Evolutionary conservation across 2,113 vertebrate genomes (phyloP), one percentile per base, ranked within the genome.

Genomic region (Sitta europaea): DNA sequence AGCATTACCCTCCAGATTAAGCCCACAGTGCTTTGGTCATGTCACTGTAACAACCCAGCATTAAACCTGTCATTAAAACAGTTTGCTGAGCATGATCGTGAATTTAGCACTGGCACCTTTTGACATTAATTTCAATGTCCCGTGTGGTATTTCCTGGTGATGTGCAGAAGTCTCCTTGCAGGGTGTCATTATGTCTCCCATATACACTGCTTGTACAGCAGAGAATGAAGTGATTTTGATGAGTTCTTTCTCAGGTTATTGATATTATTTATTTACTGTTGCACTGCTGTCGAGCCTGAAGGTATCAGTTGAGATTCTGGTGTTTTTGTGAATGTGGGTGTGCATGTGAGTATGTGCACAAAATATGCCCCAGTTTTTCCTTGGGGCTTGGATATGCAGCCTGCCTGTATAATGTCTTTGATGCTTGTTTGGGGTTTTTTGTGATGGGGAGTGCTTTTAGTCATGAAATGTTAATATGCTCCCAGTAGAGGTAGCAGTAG

Each of bases 41-140:
- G 94, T 97, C 93, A 63, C 72, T 94, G 89, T 92, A 97, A 94
- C 92, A 96, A 42, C 85, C 82, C 72, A 45, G 89, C 86, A 97
- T 97, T 96, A 96, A 97, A 97, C 94, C 94, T 96, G 96, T 96
- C 97, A 94, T 97, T 97, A 96, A 94, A 88, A 66, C 40, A 63
- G 81, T 81, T 95, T 87, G 94, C 93, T 59, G 94, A 92, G 93
- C 96, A 83, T 77, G 94, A 95, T 92, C 83, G 29, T 61, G 87
- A 96, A 94, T 97, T 95, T 91, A 84, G 94, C 72, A 6, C 81
- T 22, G 88, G 72, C 92, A 86, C 95, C 92, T 94, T 97, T 88
- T 94, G 89, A 95, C 96, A 94, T 93, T 90, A 43, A 96, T 96
- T 96, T 96, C 97, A 77, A 42, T 88, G 91, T 89, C 85, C 94